phyloP scores from a whole-genome alignment of 2,797 vertebrate genomes.

The Oreochromis mossambicus region DNA sequence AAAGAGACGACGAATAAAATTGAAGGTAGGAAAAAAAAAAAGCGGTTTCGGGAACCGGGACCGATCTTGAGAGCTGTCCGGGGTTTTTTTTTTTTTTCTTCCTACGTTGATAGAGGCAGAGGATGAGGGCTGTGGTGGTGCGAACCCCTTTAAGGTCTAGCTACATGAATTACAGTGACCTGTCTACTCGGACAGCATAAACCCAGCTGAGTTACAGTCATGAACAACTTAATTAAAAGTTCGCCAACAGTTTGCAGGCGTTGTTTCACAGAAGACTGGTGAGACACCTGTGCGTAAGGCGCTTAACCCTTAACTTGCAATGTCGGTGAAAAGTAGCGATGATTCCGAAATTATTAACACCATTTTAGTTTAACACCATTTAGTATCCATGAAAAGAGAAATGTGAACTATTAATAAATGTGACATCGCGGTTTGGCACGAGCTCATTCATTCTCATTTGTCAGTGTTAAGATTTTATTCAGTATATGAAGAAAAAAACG shows the following conservation, averaged over 20 bases:
- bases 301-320: constrained; percentile 85
- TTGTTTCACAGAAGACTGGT: constrained; percentile 37
- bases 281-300: constrained; percentile 87
- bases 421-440: background rate
- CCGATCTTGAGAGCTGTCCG: constrained; percentile 43
- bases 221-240: constrained; percentile 62
- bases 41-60: background rate
- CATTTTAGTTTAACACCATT: background rate
- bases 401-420: background rate
- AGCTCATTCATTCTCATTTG: background rate
- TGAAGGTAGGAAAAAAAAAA: background rate
- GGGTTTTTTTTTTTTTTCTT: background rate
- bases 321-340: background rate
- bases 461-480: background rate
- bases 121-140: constrained; percentile 73
- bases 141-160: constrained; percentile 70
- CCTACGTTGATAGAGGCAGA: constrained; percentile 50
- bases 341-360: background rate
- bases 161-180: constrained; percentile 65
- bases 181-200: constrained; percentile 53
- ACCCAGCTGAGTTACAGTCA: constrained; percentile 67
- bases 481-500: background rate
- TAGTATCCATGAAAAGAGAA: background rate
- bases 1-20: background rate
- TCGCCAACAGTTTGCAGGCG: constrained; percentile 74